phyloP scores from a whole-genome alignment of 2,888 invertebrate genomes.

The Diadromus collaris region DNA sequence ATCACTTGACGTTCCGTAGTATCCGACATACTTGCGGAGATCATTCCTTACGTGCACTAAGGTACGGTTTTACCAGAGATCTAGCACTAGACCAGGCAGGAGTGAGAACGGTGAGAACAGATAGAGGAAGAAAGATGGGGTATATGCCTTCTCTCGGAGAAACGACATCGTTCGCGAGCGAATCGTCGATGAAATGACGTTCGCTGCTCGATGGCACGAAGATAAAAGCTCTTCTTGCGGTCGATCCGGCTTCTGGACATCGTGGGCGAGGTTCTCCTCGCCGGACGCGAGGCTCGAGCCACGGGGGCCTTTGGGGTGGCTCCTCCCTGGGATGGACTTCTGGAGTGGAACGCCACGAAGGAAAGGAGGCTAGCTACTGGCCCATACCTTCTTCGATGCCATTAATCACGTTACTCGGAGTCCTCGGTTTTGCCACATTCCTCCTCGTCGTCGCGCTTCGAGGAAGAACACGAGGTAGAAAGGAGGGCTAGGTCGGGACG shows the following conservation, averaged over 20 bases:
- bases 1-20: neutral
- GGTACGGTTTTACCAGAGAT: neutral
- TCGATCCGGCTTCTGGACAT: slow-evolving; percentile 33
- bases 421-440: slow-evolving; percentile 69
- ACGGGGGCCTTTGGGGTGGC: slow-evolving; percentile 16
- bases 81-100: slow-evolving; percentile 1
- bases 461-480: slow-evolving; percentile 53
- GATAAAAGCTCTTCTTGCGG: slow-evolving; percentile 67
- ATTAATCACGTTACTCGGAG: slow-evolving; percentile 75
- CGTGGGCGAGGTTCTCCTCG: slow-evolving; percentile 36
- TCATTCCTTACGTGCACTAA: slow-evolving; percentile 16
- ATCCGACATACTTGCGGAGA: slow-evolving; percentile 40
- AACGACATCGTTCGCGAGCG: slow-evolving; percentile 46
- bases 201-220: slow-evolving; percentile 62
- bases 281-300: slow-evolving; percentile 47
- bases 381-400: slow-evolving; percentile 64
- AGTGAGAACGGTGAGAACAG: slow-evolving; percentile 14
- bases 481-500: slow-evolving; percentile 25
- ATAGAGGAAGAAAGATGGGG: slow-evolving; percentile 19
- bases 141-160: slow-evolving; percentile 23
- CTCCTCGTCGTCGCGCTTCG: slow-evolving; percentile 49
- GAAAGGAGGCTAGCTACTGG: slow-evolving; percentile 39
- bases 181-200: slow-evolving; percentile 61
- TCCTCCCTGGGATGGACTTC: slow-evolving; percentile 37
- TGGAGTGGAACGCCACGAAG: slow-evolving; percentile 36